Conservation (phyloP, 2,888 invertebrate species). For the Drosophila gaucha region DNA sequence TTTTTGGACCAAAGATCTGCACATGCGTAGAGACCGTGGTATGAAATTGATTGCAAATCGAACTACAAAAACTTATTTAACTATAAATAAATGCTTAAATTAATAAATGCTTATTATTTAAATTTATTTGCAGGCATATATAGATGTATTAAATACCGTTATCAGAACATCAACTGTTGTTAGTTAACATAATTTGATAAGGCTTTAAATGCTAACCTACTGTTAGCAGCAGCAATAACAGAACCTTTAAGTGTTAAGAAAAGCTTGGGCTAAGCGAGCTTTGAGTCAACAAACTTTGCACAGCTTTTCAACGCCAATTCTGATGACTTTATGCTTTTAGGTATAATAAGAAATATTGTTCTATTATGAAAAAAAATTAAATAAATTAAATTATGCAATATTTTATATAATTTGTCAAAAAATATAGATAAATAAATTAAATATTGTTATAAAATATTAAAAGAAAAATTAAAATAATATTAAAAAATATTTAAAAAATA, state of each 20-base stretch:
- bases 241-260: slow-evolving; percentile 16
- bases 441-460: too few species aligned
- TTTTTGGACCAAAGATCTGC: slow-evolving; percentile 23
- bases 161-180: neutral
- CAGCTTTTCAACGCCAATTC: neutral
- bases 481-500: too few species aligned
- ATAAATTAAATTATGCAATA: too few species aligned
- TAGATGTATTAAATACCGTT: neutral
- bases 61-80: neutral
- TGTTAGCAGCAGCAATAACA: slow-evolving; percentile 28
- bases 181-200: neutral
- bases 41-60: neutral
- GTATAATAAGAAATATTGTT: neutral
- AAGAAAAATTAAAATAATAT: too few species aligned
- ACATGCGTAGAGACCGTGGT: slow-evolving; percentile 51
- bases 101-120: neutral
- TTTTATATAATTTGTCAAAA: too few species aligned
- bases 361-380: neutral
- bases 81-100: neutral
- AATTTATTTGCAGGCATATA: neutral
- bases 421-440: too few species aligned
- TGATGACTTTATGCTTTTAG: neutral
- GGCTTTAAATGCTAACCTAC: slow-evolving; percentile 7
- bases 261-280: slow-evolving; percentile 11
- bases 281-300: neutral